phyloP scores from a whole-genome alignment of 2,113 vertebrate species.

The Oxyura jamaicensis region DNA sequence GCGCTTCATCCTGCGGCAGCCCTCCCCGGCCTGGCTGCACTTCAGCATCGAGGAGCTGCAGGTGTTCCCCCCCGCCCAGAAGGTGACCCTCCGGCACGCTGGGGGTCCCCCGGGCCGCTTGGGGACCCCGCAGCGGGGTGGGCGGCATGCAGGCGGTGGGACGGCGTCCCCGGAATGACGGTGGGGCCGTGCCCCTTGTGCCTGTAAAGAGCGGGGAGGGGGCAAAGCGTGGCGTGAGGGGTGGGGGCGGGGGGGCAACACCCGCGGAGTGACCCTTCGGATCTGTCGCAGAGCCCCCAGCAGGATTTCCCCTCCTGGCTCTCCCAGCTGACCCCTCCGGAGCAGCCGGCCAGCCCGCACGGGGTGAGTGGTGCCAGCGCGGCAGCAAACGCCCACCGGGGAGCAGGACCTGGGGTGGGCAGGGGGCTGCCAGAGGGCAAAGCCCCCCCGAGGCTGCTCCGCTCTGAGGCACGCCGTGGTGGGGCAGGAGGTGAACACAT shows the following conservation, averaged over 20 bases:
- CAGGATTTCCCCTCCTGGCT: slow-evolving; percentile 89
- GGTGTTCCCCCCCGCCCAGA: slow-evolving; percentile 78
- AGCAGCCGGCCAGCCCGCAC: slow-evolving; percentile 79
- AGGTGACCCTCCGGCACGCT: slow-evolving; percentile 61
- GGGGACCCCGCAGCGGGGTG: no score
- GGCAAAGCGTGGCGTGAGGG: no score
- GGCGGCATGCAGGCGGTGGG: no score
- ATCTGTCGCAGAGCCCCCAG: slow-evolving; percentile 82
- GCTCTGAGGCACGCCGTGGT: background rate
- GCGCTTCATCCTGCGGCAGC: slow-evolving; percentile 91
- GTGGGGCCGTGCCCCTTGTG: no score
- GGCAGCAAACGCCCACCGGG: rapidly evolving
- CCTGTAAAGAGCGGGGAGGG: no score
- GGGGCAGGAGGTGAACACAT: no score
- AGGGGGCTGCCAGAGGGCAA: background rate
- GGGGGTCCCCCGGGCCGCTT: background rate
- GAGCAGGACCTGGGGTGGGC: no score
- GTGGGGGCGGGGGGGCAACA: background rate
- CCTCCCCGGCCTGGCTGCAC: slow-evolving; percentile 88
- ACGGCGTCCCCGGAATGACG: no score
- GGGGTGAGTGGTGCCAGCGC: slow-evolving; percentile 73
- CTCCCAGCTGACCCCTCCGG: slow-evolving; percentile 82
- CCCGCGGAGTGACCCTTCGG: background rate
- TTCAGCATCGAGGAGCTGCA: slow-evolving; percentile 89
- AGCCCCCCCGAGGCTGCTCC: background rate